Base-by-base conservation (phyloP, 2,888 invertebrate species). In the Lypha dubia region DNA sequence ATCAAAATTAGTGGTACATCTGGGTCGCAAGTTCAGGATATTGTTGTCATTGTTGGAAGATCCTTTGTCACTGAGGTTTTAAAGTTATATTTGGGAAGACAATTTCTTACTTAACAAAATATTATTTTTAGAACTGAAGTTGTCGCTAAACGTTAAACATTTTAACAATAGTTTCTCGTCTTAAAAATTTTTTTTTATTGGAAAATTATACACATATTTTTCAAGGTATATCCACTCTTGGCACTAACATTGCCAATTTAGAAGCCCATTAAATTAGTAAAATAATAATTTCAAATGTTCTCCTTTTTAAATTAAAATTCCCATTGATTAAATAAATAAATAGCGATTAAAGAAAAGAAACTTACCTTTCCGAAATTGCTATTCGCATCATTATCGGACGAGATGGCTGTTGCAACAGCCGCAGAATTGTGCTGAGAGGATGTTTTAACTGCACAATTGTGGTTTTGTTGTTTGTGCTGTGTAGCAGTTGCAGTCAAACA, bases 351-450 rank as follows among this genome's bases (percentile, higher is more conserved):
- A 67, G 20, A 7, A 5, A 7, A 38, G 11, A 68, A 51, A 87
- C 88, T 90, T 86, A 90, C 90, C 90, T 86, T 87, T 77, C 89
- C 86, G 65, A 83, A 76, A 73, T 86, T 87, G 87, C 87, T 87
- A 88, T 89, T 90, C 32, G 86, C 86, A 87, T 87, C 87, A 86
- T 82, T 85, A 76, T 84, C 86, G 65, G 24, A 24, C n/a, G 32
- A 22, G 2, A 20, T 65, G 3, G 24, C 20, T 28, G 53, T 38
- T 38, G 79, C 17, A 71, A 41, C 44, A 41, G 44, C 67, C 53
- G 86, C 86, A 58, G 51, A 70, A 35, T 79, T 75, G 35, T 76
- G 74, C 9, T 46, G 35, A 38, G 58, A 38, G n/a, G 71, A 63
- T 56, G 75, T 28, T 58, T 74, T 62, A 46, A 28, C 32, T n/a